Base-by-base conservation (phyloP, 2,113 vertebrate genomes). In the Zosterops hypoxanthus region DNA sequence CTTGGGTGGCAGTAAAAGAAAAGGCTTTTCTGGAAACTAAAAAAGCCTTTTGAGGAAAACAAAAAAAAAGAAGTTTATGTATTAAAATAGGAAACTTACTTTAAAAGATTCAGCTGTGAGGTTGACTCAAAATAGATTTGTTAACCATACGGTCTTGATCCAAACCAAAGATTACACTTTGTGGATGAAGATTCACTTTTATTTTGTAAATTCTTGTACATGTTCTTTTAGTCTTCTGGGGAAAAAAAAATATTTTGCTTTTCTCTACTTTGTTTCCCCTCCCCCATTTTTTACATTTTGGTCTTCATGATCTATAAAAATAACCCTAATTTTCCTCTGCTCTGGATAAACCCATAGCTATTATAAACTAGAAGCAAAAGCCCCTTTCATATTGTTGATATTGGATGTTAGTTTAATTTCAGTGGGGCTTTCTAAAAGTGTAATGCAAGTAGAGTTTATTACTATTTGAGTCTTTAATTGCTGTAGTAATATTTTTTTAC, bases 401-500 rank as follows among this genome's bases (percentile, higher is more conserved):
- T 89, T 95, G 71, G 34, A 64, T 96, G 97, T 96, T 97, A 96
- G 82, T 96, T 96, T 94, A 96, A 94, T 97, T 97, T 95, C 91
- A 95, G 68, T 94, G 83, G 82, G 82, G 89, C 78, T 94, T 97
- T 95, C 93, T 96, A 82, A 94, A 96, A 89, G 92, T 94, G 94
- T 91, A 95, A 93, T 50, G 73, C 82, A 89, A 97, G 97, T 93
- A 57, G 82, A 90, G 80, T 96, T 98, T 97, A 97, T 97, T 96
- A 78, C 94, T 91, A 52, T 90, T 97, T 97, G 94, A 97, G 97
- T 90, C 97, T 98, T 98, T 98, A 98, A 98, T 98, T 98, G 97
- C 97, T 91, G 96, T 94, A 82, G 95, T 97, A 95, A 97, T 98
- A 97, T 97, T 97, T 97, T 97, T 98, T 97, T 96, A 97, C 91